Base-by-base conservation (phyloP, 2,888 invertebrate species). In the Troilus luridus region DNA sequence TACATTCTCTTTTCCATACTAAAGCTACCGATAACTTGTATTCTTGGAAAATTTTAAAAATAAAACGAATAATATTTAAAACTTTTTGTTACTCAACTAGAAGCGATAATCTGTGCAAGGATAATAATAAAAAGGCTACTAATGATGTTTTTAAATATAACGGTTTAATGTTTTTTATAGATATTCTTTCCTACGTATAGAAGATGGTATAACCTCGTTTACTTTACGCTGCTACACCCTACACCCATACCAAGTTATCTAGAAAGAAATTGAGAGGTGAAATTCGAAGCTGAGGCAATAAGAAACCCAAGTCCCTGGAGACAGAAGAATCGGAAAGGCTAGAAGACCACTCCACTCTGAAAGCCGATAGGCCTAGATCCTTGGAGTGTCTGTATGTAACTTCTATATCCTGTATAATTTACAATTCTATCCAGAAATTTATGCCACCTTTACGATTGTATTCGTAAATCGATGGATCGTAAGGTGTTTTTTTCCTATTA, bases 281-380 rank as follows among this genome's bases (percentile, higher is more conserved):
- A 41, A 77, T 17, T 41, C 27, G 41, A 77, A 19, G 7, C 24
- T 17, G 72, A 3, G 7, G 41, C 41, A 77, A 77, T 77, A 77
- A 77, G 67, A 67, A 24, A 67, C 12, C 12, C 67, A 24, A 0
- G 3, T n/a, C 14, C n/a, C 67, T 6, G 24, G 67, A 11, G 67
- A 67, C 67, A 24, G 2, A 24, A 67, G 24, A 67, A 17, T 27
- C 41, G 27, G 72, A 77, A 77, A 77, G 17, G 41, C 72, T 77
- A 77, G 72, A 77, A 77, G 72, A 77, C 72, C 72, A 77, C 72
- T 27, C 41, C 41, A 9, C 72, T 41, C 41, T 77, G 72, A 77
- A 77, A 77, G 41, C 72, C 11, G 72, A 77, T 77, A 27, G 72
- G 27, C 41, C 7, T 17, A 41, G 27, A 77, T 77, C 17, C 27